Percentiles rank a stretch among this genome's conserved stretches.
These are phyloP conservation scores for Tenualosa thibaudeaui DNA, from an alignment of 2,797 vertebrate genomes.

Conservation along the genomic window DNA sequence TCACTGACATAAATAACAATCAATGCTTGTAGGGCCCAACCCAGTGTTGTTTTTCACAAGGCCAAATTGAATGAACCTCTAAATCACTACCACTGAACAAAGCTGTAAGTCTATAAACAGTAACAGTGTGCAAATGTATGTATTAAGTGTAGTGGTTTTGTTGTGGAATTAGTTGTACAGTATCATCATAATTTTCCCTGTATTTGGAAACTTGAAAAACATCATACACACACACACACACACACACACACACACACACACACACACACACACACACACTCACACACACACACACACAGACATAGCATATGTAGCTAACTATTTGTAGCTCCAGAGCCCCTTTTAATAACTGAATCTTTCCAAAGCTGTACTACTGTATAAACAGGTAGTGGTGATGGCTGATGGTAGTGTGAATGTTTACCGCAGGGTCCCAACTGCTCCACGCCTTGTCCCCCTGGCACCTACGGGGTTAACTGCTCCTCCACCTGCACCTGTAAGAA, in stretches of 20 bases:
- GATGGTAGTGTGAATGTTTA: background rate
- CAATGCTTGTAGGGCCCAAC: background rate
- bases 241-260: no score
- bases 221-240: no score
- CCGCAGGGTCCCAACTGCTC: slow-evolving; percentile 84
- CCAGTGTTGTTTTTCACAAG: background rate
- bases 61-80: background rate
- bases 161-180: background rate
- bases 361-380: background rate
- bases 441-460: slow-evolving; percentile 76
- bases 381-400: background rate
- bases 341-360: background rate
- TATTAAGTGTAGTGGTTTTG: background rate
- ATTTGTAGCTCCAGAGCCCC: background rate
- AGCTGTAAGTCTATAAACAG: background rate
- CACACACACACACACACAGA: background rate
- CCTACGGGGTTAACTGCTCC: slow-evolving; percentile 88
- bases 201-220: no score
- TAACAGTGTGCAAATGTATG: background rate
- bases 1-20: background rate
- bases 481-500: slow-evolving; percentile 89
- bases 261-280: background rate
- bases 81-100: background rate
- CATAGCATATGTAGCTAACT: background rate
- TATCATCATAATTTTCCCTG: background rate